Evolutionary conservation across 2,888 invertebrate genomes (phyloP), one percentile per base, ranked within the genome.

Genomic region (Ceramica pisi): DNA sequence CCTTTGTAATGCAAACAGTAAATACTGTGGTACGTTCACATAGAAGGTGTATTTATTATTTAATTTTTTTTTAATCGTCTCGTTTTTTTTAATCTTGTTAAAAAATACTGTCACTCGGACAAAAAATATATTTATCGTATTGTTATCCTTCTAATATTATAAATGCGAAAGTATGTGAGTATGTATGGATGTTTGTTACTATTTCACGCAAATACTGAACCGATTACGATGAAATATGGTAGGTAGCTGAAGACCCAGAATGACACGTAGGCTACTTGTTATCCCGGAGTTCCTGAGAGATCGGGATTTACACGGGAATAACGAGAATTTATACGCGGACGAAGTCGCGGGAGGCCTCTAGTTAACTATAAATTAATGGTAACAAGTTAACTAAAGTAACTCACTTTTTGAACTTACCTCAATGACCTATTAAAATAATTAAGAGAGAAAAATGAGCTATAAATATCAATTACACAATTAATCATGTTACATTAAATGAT

Each of bases 391-490:
- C 4, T 50, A 26, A 31, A 53, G 8, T 53, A 26, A 53, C 19
- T 10, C 5, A 31, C 19, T 5, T 31, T 19, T 55, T 6, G 10
- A 69, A 44, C 5, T 12, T 1, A 19, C 8, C 4, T 35, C 6
- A 16, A 10, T 7, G 16, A 35, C 2, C 26, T 16, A 26, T 50
- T 62, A 19, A 26, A 5, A 12, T 26, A 55, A 35, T 55, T 55
- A 48, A 23, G 1, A 10, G 9, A n/a, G 10, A 56, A 56, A 19
- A 65, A 65, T 75, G 2, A 6, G 12, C 55, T 55, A 26, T 60
- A 60, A 75, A 60, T 75, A 73, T 41, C 48, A 75, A 75, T 67
- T 44, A 55, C 4, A 46, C 21, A 3, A 67, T 66, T 38, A 16
- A 41, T 67, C 41, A n/a, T 53, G n/a, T 21, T 55, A 55, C n/a